Evolutionary conservation across 1,140 invertebrate species (phyloP), one percentile per base, ranked within the genome.

Genomic region (Melanaphis sacchari): DNA sequence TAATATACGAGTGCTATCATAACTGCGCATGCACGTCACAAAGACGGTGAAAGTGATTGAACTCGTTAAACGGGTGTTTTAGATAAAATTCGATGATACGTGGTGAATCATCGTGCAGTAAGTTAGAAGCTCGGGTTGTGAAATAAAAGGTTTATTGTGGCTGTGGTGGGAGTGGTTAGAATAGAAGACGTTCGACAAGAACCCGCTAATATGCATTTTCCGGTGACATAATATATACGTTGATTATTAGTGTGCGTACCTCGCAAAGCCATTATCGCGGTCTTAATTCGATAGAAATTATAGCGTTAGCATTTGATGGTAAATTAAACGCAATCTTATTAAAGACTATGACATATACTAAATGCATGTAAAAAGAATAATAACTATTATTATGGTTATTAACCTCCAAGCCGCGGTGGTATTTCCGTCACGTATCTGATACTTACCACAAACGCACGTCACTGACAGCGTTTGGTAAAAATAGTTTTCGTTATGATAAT

Each of bases 321-420:
- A 76, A 76, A 76, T 76, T 76, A n/a, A 76, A 76, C 15, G 59
- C 59, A 15, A n/a, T 76, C 31, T n/a, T 18, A 76, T n/a, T 76
- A 76, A n/a, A 76, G 5, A n/a, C 31, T 76, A n/a, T 76, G 31
- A 21, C 59, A 76, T 31, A 66, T 66, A 66, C 3, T 76, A 66
- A n/a, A n/a, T 76, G 4, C 18, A n/a, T 36, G n/a, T n/a, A n/a
- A 6, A n/a, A n/a, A n/a, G 59, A 76, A 76, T 76, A 76, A 76
- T n/a, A n/a, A 76, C 59, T 76, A 76, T 76, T 76, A 76, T 76
- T 76, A 76, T 76, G 31, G 59, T 36, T 76, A n/a, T 76, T 76
- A 76, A 76, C 59, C 59, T 76, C 59, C 15, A n/a, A 3, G n/a
- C 11, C n/a, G n/a, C 31, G 59, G 15, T 66, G 11, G 59, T 66